These are phyloP conservation scores for Mus pahari DNA, from an alignment of 2,113 vertebrate species.

Conservation along the genomic window DNA sequence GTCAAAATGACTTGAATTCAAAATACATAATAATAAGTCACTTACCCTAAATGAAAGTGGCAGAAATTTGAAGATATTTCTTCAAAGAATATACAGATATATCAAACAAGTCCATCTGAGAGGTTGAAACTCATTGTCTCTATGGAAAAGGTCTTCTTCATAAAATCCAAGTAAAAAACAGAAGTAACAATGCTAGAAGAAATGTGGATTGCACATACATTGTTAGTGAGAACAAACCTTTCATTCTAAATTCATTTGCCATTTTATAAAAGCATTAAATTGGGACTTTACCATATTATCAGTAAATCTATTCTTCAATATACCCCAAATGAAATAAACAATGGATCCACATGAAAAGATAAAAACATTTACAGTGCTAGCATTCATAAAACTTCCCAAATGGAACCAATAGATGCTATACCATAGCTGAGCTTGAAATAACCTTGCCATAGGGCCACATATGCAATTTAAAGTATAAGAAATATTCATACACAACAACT, in stretches of 20 bases:
- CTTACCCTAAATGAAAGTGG: background rate
- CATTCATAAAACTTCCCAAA: background rate
- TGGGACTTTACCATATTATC: background rate
- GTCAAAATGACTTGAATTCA: background rate
- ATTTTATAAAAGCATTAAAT: background rate
- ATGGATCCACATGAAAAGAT: background rate
- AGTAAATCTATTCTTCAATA: background rate
- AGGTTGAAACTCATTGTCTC: background rate
- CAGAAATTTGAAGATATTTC: background rate
- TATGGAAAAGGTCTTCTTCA: background rate
- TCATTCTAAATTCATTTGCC: background rate
- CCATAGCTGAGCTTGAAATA: background rate
- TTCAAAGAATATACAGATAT: background rate
- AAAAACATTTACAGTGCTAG: background rate
- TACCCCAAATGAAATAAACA: background rate
- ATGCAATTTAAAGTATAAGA: background rate
- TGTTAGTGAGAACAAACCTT: background rate
- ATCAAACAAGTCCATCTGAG: background rate
- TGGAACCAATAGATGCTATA: background rate
- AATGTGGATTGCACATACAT: background rate
- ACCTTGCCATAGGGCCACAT: background rate
- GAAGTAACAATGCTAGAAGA: background rate
- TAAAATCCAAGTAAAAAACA: background rate
- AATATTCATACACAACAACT: background rate
- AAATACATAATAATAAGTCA: slow-evolving; percentile 5